phyloP scores from a whole-genome alignment of 2,113 vertebrate species.

The Butorides virescens region DNA sequence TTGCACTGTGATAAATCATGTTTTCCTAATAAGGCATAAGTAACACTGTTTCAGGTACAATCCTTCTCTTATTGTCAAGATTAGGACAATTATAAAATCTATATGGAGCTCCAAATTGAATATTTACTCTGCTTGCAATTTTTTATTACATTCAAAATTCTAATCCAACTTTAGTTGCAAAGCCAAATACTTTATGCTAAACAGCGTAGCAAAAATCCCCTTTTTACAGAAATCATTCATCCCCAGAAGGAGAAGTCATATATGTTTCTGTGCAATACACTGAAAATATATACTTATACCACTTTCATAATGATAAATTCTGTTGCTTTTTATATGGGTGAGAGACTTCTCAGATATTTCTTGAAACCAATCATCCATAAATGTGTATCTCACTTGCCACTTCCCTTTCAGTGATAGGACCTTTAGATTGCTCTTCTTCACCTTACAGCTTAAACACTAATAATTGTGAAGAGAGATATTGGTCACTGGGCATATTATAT shows the following conservation, averaged over 20 bases:
- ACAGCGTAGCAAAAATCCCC: neutral
- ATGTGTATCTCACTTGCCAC: neutral
- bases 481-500: neutral
- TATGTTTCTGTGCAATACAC: neutral
- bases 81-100: neutral
- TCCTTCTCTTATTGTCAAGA: neutral
- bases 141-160: slow-evolving; percentile 25
- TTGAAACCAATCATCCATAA: neutral
- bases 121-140: neutral
- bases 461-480: neutral
- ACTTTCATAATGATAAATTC: neutral
- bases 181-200: neutral
- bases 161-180: neutral
- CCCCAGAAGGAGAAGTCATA: neutral
- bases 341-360: neutral
- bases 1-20: slow-evolving; percentile 25
- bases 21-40: neutral
- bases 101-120: neutral
- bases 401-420: neutral
- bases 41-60: neutral
- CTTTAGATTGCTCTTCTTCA: neutral
- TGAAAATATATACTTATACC: neutral
- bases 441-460: neutral
- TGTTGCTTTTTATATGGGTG: neutral
- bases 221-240: neutral